Evolutionary conservation across 2,888 invertebrate species (phyloP).

Genomic region (Trachelus tabidus): DNA sequence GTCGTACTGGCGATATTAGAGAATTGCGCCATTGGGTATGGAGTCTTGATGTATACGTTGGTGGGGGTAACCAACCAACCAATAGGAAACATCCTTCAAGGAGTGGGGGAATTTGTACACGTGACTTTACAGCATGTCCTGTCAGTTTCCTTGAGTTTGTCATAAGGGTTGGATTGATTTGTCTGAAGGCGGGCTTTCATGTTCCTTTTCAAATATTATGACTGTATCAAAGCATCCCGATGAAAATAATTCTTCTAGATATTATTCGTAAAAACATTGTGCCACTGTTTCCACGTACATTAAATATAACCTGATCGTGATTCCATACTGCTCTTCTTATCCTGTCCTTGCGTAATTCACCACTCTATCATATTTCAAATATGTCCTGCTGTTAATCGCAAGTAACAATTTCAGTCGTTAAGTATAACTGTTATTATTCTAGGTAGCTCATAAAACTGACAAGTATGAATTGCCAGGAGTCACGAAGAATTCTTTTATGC

Average conservation of each 20-base stretch:
- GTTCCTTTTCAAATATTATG: background rate
- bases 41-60: background rate
- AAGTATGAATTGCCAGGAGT: background rate
- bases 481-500: background rate
- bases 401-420: background rate
- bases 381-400: background rate
- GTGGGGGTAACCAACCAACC: background rate
- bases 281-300: background rate
- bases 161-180: background rate
- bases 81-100: background rate
- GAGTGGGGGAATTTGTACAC: background rate
- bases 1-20: background rate
- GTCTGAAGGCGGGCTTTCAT: background rate
- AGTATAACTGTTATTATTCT: background rate
- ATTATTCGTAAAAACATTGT: background rate
- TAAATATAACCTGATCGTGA: background rate
- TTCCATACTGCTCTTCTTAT: background rate
- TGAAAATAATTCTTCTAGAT: background rate
- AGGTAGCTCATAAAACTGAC: background rate
- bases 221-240: background rate
- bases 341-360: background rate
- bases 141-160: background rate
- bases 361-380: background rate
- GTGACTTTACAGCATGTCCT: background rate
- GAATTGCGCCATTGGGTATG: background rate